phyloP scores from a whole-genome alignment of 2,888 invertebrate genomes.

The Dynastes tityus region DNA sequence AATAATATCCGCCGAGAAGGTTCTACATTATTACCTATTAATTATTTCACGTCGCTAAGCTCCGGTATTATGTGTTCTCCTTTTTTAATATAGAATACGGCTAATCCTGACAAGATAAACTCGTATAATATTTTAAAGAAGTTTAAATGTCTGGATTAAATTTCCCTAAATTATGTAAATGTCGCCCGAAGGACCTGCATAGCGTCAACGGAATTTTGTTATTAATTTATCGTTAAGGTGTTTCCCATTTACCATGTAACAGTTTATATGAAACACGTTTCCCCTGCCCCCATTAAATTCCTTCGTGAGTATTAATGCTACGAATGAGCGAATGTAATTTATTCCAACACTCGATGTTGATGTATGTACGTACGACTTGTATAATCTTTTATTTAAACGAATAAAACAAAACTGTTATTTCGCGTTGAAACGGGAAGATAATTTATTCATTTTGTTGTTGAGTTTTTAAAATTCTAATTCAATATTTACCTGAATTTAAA shows the following conservation, averaged over 20 bases:
- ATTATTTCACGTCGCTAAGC: constrained; percentile 9
- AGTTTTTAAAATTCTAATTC: not conserved
- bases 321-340: not conserved
- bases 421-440: not conserved
- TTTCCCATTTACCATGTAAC: constrained; percentile 25
- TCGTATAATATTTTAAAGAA: constrained; percentile 32
- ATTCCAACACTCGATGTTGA: not conserved
- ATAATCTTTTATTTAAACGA: constrained; percentile 11
- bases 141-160: constrained; percentile 36
- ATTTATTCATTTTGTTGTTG: not conserved
- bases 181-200: constrained; percentile 9
- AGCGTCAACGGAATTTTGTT: constrained; percentile 17
- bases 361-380: not conserved
- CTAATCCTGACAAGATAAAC: constrained; percentile 37
- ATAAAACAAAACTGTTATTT: constrained; percentile 7
- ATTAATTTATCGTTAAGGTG: constrained; percentile 39
- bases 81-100: constrained; percentile 26
- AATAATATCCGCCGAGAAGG: not conserved
- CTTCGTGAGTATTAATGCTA: not conserved
- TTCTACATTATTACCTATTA: constrained; percentile 9
- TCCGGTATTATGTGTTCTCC: not conserved
- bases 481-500: not conserved
- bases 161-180: constrained; percentile 41
- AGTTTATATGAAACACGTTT: constrained; percentile 4
- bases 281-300: too few species aligned